Base-by-base conservation (phyloP, 2,113 vertebrate species). In the Dicerorhinus sumatrensis region DNA sequence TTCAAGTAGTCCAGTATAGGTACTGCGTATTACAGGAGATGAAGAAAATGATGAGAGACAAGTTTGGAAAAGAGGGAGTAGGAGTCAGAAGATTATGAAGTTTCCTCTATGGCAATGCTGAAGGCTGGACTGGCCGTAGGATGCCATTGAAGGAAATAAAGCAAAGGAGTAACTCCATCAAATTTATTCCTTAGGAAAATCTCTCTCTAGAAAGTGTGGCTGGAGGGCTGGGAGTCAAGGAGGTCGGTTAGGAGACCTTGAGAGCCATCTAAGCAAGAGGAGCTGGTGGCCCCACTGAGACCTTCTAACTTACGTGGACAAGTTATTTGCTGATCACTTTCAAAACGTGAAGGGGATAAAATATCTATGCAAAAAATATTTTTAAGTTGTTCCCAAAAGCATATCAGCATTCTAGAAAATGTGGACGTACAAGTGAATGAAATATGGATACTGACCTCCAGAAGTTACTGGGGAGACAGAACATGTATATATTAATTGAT, bases 11-110 rank as follows among this genome's bases (percentile, higher is more conserved):
- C 17, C 5, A 31, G 17, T 25, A 3, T n/a, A 29, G 42, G 27
- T 77, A 36, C 8, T 21, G n/a, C 31, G 2, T 14, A n/a, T 5
- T 63, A 2, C 39, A 42, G 7, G 13, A 79, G 8, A 7, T 62
- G 17, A 95, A 62, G 14, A 76, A 54, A 46, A 10, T 18, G 21
- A 0, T 23, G 8, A 62, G 20, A 81, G 31, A 39, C 8, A 3
- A 36, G 21, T 27, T 0, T 58, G 29, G 21, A 72, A 56, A 69
- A 36, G 7, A 73, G 1, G 3, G 3, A 36, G 6, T 0, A 39
- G 0, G 16, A 6, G 6, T 60, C 4, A 69, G 23, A 72, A 67
- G 9, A 18, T 89, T 46, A 51, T 48, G 20, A 89, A 6, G 21
- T 56, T 67, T 73, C n/a, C 60, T 36, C 23, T 31, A 2, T 31